A percentile compares a stretch with the other conserved stretches of the same genome.
Conservation (phyloP, 2,797 vertebrate genomes). For the Ataeniobius toweri region DNA sequence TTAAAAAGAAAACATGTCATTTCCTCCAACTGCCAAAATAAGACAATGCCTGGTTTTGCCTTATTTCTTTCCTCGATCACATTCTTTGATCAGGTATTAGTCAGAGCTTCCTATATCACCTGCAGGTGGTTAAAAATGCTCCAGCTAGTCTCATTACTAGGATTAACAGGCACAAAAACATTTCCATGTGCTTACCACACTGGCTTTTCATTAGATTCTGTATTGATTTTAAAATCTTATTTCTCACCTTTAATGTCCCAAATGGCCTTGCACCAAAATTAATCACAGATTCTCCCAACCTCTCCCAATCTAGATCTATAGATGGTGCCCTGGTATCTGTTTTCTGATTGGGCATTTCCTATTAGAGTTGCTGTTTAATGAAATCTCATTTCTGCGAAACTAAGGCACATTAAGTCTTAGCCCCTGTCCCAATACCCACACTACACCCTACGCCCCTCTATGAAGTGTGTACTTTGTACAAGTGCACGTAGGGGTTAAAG, state of each 20-base stretch:
- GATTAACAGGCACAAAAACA: conserved; percentile 2
- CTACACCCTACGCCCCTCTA: too few relatives aligned
- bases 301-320: background rate
- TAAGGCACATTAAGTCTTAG: background rate
- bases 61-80: background rate
- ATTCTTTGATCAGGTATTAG: background rate
- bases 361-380: background rate
- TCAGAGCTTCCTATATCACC: background rate
- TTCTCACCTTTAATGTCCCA: conserved; percentile 1
- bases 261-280: conserved; percentile 1
- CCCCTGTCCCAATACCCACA: too few relatives aligned
- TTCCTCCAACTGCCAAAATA: background rate
- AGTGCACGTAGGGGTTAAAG: too few relatives aligned
- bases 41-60: background rate
- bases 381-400: background rate
- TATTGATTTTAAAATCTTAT: conserved; percentile 8
- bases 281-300: background rate
- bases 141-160: conserved; percentile 1
- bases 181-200: background rate
- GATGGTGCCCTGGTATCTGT: background rate
- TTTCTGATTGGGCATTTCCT: background rate
- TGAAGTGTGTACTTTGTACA: too few relatives aligned
- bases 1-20: background rate
- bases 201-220: conserved; percentile 8
- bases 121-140: background rate